Evolutionary conservation across 1,140 invertebrate genomes (phyloP).

Genomic region (Parapsyche elsis): DNA sequence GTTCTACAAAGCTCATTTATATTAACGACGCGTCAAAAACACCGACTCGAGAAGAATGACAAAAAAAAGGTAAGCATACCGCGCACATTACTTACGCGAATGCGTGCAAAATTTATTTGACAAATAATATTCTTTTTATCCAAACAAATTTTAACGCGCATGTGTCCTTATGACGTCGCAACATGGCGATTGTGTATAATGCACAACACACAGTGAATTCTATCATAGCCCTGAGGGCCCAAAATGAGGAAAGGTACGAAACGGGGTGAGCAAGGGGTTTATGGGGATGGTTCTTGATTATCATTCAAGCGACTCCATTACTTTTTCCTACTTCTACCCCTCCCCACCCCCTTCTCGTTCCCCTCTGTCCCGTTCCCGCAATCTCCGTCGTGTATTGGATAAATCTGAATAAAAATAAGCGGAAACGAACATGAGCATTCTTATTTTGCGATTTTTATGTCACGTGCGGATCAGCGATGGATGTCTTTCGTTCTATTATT

Average conservation of each 20-base stretch:
- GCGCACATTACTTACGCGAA: too few species aligned
- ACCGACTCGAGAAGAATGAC: too few species aligned
- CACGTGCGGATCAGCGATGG: background rate
- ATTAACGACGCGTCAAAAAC: background rate
- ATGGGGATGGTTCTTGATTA: conserved; percentile 46
- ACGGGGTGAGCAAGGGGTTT: background rate
- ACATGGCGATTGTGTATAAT: conserved; percentile 29
- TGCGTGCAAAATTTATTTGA: too few species aligned
- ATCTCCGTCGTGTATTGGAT: conserved; percentile 23
- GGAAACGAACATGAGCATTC: conserved; percentile 29
- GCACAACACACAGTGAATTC: background rate
- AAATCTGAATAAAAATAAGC: conserved; percentile 43
- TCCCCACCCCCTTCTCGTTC: background rate
- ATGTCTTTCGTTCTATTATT: too few species aligned
- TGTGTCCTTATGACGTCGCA: background rate
- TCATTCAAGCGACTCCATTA: conserved; percentile 53
- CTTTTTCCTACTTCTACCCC: conserved; percentile 19
- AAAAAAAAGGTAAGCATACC: too few species aligned
- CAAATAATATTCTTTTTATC: too few species aligned
- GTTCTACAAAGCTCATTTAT: background rate
- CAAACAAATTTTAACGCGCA: too few species aligned
- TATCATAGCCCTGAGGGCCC: conserved; percentile 38
- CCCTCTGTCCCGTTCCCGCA: background rate
- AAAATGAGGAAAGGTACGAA: conserved; percentile 36
- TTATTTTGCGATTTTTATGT: conserved; percentile 20